Base-by-base conservation (phyloP, 2,113 vertebrate species). In the Chloropsis cyanopogon region DNA sequence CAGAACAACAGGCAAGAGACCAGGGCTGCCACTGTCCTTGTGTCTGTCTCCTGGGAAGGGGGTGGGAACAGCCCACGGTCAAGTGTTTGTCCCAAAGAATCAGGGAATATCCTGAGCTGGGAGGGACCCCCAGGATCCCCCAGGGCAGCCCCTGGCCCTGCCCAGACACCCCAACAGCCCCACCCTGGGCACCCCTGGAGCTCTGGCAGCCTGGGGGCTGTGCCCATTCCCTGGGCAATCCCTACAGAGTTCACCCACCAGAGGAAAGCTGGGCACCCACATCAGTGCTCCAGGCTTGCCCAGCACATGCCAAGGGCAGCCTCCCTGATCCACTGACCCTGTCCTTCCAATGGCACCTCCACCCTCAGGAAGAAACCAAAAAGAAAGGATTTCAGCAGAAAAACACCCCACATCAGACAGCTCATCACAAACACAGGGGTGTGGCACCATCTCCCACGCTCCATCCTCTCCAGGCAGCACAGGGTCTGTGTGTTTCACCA, bases 61-160 rank as follows among this genome's bases (percentile, higher is more conserved):
- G 17, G 11, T 1, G 23, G 33, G 47, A 79, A 64, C 17, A 85
- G 44, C 44, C 57, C 35, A 11, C 0, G 1, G 46, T 10, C 12
- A 8, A 46, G 53, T 47, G 46, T 41, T 63, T 35, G 29, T 54
- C 42, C 23, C 37, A 21, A 5, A 82, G 20, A 66, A 25, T 14
- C 53, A 4, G 0, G 8, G 22, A 37, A 29, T 39, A 0, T 9
- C 28, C 60, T 25, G 52, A 2, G 44, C 8, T 6, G 60, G 76
- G 3, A 44, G 26, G 44, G 37, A 65, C 26, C 44, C 52, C 2
- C 52, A 65, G 68, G 44, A 44, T 14, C 23, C 9, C 0, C 17
- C 33, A 73, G 12, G 1, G 4, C 76, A 37, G 5, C 24, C 0
- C 65, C 42, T 12, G 4, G 4, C 22, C 86, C 66, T 65, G 68